Conservation (phyloP, 2,888 invertebrate genomes). For the Papilio elwesi region DNA sequence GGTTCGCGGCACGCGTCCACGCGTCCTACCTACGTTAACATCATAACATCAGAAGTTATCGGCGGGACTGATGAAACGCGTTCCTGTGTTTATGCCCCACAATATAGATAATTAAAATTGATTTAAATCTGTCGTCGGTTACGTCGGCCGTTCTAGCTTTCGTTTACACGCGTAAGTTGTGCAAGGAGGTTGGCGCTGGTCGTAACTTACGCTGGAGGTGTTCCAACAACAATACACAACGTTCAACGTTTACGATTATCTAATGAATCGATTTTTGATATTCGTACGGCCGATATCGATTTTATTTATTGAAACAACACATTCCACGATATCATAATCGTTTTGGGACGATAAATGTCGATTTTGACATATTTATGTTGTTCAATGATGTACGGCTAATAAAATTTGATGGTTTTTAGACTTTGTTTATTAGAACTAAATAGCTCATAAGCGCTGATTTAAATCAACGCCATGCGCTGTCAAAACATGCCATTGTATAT, state of each 20-base stretch:
- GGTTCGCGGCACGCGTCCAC: constrained; percentile 71
- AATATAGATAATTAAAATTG: constrained; percentile 54
- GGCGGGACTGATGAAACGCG: constrained; percentile 73
- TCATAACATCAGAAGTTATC: constrained; percentile 78
- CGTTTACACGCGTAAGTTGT: constrained; percentile 45
- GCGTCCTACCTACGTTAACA: constrained; percentile 63
- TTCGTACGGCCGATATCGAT: constrained; percentile 49
- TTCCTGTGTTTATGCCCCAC: constrained; percentile 54
- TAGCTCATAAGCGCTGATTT: constrained; percentile 36
- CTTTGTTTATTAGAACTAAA: constrained; percentile 44
- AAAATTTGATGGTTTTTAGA: constrained; percentile 58
- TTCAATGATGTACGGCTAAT: constrained; percentile 53
- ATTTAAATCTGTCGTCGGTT: constrained; percentile 49
- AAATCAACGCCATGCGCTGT: constrained; percentile 39
- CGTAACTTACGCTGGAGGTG: constrained; percentile 65
- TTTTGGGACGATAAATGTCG: constrained; percentile 65
- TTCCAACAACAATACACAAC: constrained; percentile 70
- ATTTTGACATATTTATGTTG: constrained; percentile 61
- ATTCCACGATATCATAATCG: constrained; percentile 60
- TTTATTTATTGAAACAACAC: constrained; percentile 76
- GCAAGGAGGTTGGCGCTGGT: constrained; percentile 49
- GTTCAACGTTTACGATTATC: constrained; percentile 60
- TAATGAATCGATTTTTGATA: constrained; percentile 53
- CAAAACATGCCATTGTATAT: constrained; percentile 39
- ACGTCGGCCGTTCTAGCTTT: constrained; percentile 40